Base-by-base conservation (phyloP, 2,888 invertebrate species). In the Brachyopa scutellaris region DNA sequence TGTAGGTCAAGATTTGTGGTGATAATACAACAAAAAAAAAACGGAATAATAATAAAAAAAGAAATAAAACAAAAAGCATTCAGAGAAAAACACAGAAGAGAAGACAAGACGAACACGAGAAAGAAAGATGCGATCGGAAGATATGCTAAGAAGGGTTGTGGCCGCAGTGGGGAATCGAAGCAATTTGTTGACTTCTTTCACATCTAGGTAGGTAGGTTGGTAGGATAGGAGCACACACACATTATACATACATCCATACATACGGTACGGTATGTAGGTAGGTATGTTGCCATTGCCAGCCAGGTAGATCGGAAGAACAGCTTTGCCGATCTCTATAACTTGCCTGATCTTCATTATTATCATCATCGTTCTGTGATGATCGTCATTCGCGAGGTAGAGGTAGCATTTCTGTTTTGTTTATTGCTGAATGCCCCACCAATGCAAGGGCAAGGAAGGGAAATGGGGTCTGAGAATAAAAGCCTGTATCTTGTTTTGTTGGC, bases 1-100 rank as follows among this genome's bases (percentile, higher is more conserved):
- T 87, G 87, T 88, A 86, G 88, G 88, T 89, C 88, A 89, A 88
- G 88, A 88, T 89, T 89, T 85, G 86, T 85, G 86, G 85, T 87
- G 87, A 88, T 87, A 88, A 86, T 85, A 84, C 67, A 69, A 72
- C 45, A 59, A 59, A 73, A 70, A 19, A 72, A 26, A 17, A 36
- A 11, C 47, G 49, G 23, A 74, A 67, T 59, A 66, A 84, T 59
- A n/a, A n/a, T n/a, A n/a, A n/a, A n/a, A 84, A 86, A 85, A 82
- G 85, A 85, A 83, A 74, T 49, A 87, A 85, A 86, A 85, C 85
- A 85, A 88, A 84, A 64, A 85, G 84, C 85, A 84, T 86, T 83
- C 84, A 84, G 49, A 66, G 53, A 67, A 55, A 77, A 55, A 36
- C 36, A 64, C 40, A 47, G 40, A 33, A 66, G 77, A 38, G 47